Evolutionary conservation across 2,113 vertebrate genomes (phyloP).

Genomic region (Nothoprocta pentlandii): DNA sequence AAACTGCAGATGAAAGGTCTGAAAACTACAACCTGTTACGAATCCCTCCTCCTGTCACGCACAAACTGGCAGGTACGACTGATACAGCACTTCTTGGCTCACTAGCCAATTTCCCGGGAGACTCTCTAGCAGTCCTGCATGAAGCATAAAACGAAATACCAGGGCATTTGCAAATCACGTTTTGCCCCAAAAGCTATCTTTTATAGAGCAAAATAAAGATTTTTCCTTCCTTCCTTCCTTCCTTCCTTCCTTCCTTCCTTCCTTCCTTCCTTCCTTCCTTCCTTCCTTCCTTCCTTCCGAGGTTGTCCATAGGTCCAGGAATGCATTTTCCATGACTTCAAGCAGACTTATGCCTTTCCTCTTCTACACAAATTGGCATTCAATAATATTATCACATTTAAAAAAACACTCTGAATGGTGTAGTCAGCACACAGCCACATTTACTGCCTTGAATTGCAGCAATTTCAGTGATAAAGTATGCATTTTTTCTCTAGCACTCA

Average conservation of each 20-base stretch:
- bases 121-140: not conserved
- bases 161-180: not conserved
- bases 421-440: not conserved
- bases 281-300: too few species aligned
- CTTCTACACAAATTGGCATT: not conserved
- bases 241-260: too few species aligned
- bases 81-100: not conserved
- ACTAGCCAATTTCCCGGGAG: not conserved
- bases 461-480: not conserved
- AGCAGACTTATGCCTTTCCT: not conserved
- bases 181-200: not conserved
- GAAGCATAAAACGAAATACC: not conserved
- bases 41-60: not conserved
- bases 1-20: not conserved
- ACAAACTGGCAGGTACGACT: not conserved
- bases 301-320: not conserved
- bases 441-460: not conserved
- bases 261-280: too few species aligned
- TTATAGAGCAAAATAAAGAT: not conserved
- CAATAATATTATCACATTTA: not conserved
- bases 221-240: not conserved
- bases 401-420: not conserved
- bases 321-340: not conserved
- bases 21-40: not conserved
- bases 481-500: not conserved